These are phyloP conservation scores for Stomatorhinus walkeri DNA, from an alignment of 2,797 vertebrate species.

Conservation along the genomic window DNA sequence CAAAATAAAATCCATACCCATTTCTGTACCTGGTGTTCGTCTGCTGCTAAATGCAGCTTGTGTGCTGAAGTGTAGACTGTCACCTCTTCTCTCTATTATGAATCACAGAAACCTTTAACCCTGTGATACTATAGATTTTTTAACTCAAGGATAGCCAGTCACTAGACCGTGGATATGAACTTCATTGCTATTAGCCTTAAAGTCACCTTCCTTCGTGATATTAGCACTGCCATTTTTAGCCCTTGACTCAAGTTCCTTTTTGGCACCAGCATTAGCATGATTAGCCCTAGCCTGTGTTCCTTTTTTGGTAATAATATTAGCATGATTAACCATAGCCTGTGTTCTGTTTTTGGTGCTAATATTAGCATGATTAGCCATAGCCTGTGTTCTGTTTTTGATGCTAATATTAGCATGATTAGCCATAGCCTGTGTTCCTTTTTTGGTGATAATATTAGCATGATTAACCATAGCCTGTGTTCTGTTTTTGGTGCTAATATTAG, in stretches of 20 bases:
- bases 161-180: background rate
- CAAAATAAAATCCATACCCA: background rate
- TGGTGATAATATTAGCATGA: background rate
- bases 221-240: background rate
- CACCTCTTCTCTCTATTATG: background rate
- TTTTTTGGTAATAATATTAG: background rate
- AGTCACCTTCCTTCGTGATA: conserved; percentile 4
- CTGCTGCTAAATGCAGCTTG: background rate
- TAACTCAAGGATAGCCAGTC: background rate
- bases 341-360: background rate
- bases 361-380: background rate
- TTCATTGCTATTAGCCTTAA: background rate
- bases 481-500: background rate
- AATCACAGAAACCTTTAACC: background rate
- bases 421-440: background rate
- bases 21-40: background rate
- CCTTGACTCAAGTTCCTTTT: background rate
- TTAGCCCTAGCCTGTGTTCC: background rate
- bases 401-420: background rate
- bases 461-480: no score
- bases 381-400: background rate
- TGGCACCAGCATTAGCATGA: background rate
- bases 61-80: background rate
- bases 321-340: background rate
- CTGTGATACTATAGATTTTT: background rate